A percentile compares a stretch with the other conserved stretches of the same genome.
phyloP scores from a whole-genome alignment of 2,888 invertebrate genomes.

The Chirona hameri region DNA sequence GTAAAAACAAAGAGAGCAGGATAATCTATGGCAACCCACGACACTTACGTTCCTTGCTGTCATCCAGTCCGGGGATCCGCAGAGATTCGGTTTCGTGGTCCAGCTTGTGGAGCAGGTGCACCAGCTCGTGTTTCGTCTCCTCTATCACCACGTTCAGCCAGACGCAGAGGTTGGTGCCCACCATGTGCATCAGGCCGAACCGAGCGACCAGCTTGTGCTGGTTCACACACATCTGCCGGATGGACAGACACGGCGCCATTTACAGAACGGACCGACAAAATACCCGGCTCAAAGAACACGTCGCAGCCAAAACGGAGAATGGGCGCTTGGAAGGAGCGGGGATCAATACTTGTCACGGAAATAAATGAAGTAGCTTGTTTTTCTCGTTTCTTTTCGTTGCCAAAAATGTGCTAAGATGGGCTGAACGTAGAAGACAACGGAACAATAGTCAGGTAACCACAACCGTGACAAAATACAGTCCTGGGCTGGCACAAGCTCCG shows the following conservation, averaged over 20 bases:
- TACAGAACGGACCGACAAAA: neutral
- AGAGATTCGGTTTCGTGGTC: slow-evolving; percentile 62
- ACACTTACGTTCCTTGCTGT: neutral
- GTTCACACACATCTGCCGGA: slow-evolving; percentile 71
- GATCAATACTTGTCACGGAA: no score
- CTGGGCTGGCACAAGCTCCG: no score
- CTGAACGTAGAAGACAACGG: no score
- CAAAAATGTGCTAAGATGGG: no score
- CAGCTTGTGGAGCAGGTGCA: slow-evolving; percentile 70
- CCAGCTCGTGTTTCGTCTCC: slow-evolving; percentile 92
- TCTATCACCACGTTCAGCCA: slow-evolving; percentile 93
- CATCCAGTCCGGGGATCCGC: slow-evolving; percentile 49
- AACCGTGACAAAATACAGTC: no score
- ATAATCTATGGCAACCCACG: no score
- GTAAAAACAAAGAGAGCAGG: no score
- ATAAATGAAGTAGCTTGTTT: no score
- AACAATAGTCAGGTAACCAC: no score
- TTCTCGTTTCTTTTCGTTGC: no score
- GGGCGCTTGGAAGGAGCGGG: no score
- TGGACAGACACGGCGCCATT: neutral
- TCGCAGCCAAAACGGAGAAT: no score
- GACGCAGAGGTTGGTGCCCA: slow-evolving; percentile 94
- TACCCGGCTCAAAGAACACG: neutral
- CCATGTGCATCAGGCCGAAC: slow-evolving; percentile 98
- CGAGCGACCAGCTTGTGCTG: slow-evolving; percentile 62